Evolutionary conservation across 1,140 invertebrate genomes (phyloP).

Genomic region (Sarcophaga bullata): DNA sequence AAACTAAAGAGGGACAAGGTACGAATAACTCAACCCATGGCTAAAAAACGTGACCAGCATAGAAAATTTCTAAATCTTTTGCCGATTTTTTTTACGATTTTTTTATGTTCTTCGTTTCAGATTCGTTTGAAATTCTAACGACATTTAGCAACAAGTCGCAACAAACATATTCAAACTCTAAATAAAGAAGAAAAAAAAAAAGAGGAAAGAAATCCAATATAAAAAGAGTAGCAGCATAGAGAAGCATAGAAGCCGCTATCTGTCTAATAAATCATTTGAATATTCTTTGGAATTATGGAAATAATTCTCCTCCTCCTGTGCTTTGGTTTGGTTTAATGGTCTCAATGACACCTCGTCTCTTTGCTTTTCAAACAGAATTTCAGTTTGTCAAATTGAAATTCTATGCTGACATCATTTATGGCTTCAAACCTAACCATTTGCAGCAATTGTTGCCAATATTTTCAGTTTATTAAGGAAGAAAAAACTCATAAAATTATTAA

Average conservation of each 20-base stretch:
- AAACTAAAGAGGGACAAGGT: no score
- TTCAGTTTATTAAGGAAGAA: no score
- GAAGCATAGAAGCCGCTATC: background rate
- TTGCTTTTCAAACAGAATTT: background rate
- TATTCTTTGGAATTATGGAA: background rate
- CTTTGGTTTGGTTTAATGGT: background rate
- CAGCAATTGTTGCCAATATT: no score
- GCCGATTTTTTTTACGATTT: no score
- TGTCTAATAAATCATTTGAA: background rate
- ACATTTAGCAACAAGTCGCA: conserved; percentile 11
- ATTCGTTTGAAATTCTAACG: conserved; percentile 14
- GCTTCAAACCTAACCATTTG: no score
- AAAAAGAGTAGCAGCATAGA: no score
- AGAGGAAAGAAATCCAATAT: no score
- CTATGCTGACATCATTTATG: background rate
- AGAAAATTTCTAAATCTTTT: background rate
- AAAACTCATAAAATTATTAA: no score
- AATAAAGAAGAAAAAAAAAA: background rate
- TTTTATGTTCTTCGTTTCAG: no score
- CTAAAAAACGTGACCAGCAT: background rate
- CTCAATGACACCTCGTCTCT: conserved; percentile 4
- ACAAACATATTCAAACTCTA: background rate
- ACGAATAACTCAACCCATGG: no score
- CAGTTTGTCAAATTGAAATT: background rate
- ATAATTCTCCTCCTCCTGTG: background rate